Conservation (phyloP, 2,797 vertebrate genomes). For the Selene dorsalis region DNA sequence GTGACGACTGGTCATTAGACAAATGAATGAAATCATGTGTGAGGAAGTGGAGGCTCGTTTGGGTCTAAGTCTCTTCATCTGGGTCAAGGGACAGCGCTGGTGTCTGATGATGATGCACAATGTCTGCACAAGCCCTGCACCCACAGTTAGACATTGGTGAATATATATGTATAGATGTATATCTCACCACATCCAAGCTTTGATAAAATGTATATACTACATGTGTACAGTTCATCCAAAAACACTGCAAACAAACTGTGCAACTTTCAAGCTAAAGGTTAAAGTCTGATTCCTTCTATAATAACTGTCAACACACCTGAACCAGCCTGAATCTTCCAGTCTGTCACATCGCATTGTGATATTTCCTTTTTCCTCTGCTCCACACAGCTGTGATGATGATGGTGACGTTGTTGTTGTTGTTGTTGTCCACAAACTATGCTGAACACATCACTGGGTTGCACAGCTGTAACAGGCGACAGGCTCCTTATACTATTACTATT, state of each 20-base stretch:
- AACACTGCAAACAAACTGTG: not conserved
- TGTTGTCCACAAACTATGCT: no score
- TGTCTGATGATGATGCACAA: conserved; percentile 57
- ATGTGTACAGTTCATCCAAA: not conserved
- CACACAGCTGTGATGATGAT: no score
- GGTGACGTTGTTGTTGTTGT: no score
- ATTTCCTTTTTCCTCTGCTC: no score
- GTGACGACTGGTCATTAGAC: conserved; percentile 70
- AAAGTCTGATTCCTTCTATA: not conserved
- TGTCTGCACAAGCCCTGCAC: conserved; percentile 27
- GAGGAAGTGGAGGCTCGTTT: conserved; percentile 61
- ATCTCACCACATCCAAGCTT: not conserved
- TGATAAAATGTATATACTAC: not conserved
- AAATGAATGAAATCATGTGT: conserved; percentile 70
- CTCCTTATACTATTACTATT: no score
- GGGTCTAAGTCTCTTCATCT: conserved; percentile 59
- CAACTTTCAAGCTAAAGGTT: not conserved
- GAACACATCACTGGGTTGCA: no score
- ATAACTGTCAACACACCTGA: not conserved
- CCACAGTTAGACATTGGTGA: not conserved
- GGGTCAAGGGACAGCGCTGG: conserved; percentile 61
- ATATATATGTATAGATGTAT: not conserved
- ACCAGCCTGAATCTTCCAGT: no score
- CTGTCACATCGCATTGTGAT: no score
- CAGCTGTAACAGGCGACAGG: no score